Evolutionary conservation across 2,797 vertebrate genomes (phyloP).

Genomic region (Cynopterus sphinx): DNA sequence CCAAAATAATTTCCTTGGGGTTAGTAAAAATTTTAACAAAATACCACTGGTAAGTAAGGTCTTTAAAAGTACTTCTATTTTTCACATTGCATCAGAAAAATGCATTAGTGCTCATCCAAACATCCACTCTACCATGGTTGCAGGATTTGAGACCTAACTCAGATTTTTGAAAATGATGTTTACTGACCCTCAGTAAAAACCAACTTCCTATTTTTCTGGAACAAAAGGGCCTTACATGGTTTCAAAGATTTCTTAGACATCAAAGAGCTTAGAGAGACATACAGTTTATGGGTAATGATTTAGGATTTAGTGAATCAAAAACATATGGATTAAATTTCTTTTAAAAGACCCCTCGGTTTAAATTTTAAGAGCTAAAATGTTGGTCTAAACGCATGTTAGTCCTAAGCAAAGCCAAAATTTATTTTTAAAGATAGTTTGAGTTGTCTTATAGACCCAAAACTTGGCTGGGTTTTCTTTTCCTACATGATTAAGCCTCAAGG

Average conservation of each 20-base stretch:
- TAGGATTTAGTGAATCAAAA: conserved; percentile 76
- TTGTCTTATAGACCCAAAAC: conserved; percentile 35
- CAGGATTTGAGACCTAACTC: conserved; percentile 57
- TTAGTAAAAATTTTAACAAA: conserved; percentile 20
- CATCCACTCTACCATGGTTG: conserved; percentile 31
- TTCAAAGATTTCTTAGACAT: conserved; percentile 76
- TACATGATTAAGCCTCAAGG: conserved; percentile 23
- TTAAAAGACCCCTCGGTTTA: conserved; percentile 72
- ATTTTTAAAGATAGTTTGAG: conserved; percentile 62
- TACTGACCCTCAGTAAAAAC: conserved; percentile 54
- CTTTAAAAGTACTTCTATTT: conserved; percentile 46
- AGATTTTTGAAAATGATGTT: conserved; percentile 62
- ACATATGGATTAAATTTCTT: conserved; percentile 78
- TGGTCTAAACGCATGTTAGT: conserved; percentile 46
- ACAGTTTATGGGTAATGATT: conserved; percentile 74
- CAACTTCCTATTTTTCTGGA: conserved; percentile 68
- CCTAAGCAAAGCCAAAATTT: conserved; percentile 46
- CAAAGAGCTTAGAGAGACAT: conserved; percentile 70
- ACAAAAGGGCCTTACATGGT: conserved; percentile 58
- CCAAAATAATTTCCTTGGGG: conserved; percentile 23
- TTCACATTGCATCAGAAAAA: conserved; percentile 52
- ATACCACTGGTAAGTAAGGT: background rate
- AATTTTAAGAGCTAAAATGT: conserved; percentile 65
- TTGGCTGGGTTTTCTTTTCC: conserved; percentile 55
- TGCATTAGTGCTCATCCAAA: conserved; percentile 35